Conservation (phyloP, 2,888 invertebrate species). For the Drosophila nr. perissopoda region DNA sequence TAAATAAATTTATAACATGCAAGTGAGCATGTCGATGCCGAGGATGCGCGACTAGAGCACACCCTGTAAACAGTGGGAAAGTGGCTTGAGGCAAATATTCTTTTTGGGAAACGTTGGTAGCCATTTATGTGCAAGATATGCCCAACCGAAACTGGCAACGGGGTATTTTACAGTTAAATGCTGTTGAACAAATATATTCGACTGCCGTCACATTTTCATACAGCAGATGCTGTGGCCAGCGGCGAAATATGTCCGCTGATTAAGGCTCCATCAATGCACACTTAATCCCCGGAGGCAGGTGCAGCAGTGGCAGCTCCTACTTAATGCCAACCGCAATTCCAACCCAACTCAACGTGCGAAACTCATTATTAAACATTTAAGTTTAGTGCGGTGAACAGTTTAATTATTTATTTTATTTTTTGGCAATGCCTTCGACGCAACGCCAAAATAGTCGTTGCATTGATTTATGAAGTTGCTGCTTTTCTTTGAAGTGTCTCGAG, state of each 20-base stretch:
- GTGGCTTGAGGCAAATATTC: neutral
- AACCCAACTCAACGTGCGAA: constrained; percentile 44
- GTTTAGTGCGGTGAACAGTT: constrained; percentile 15
- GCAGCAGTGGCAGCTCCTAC: constrained; percentile 2
- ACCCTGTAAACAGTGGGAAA: neutral
- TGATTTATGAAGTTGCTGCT: constrained; percentile 34
- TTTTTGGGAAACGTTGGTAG: neutral
- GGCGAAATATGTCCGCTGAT: constrained; percentile 59
- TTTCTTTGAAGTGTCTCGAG: constrained; percentile 21
- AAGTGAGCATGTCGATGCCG: no score
- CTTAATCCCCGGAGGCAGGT: constrained; percentile 44
- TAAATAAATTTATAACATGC: constrained; percentile 21
- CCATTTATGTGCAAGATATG: neutral
- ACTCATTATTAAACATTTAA: constrained; percentile 70
- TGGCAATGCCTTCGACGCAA: constrained; percentile 15
- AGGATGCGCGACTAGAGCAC: neutral
- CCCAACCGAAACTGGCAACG: neutral
- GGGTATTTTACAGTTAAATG: constrained; percentile 11
- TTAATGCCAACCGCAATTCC: constrained; percentile 28
- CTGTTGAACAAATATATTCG: constrained; percentile 30
- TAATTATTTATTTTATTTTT: neutral
- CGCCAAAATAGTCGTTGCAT: constrained; percentile 23
- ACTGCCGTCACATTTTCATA: constrained; percentile 19
- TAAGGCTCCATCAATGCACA: constrained; percentile 62
- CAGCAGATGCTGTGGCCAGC: constrained; percentile 44